phyloP scores from a whole-genome alignment of 1,140 invertebrate genomes.

The Procambarus virginalis region DNA sequence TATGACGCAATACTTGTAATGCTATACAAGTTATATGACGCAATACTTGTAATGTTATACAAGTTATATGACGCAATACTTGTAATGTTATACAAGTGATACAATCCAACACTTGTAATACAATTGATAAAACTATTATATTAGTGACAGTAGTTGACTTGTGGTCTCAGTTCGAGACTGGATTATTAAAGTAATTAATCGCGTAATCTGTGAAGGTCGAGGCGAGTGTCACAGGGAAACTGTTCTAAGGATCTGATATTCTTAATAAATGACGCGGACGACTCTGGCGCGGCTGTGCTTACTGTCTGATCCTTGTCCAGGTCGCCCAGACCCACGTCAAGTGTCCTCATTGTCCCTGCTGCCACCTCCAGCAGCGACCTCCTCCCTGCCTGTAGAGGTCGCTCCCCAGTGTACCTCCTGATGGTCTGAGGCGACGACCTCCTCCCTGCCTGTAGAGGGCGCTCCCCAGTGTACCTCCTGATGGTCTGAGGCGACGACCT shows the following conservation, averaged over 20 bases:
- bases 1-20: no score
- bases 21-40: no score
- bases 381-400: neutral
- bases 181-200: slow-evolving; percentile 15
- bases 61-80: no score
- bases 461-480: no score
- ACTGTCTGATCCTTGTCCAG: slow-evolving; percentile 4
- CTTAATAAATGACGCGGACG: slow-evolving; percentile 19
- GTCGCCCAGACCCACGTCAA: neutral
- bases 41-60: no score
- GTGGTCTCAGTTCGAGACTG: neutral
- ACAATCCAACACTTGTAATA: no score
- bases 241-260: slow-evolving; percentile 20
- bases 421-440: no score
- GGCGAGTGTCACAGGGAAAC: slow-evolving; percentile 13
- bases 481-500: neutral
- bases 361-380: neutral
- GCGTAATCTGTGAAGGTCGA: slow-evolving; percentile 19
- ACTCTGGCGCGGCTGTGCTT: neutral
- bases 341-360: neutral
- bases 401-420: no score
- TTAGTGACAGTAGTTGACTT: neutral
- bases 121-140: no score
- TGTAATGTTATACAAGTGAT: no score
- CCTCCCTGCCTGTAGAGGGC: neutral